phyloP scores from a whole-genome alignment of 2,113 vertebrate genomes.

The Perognathus longimembris region DNA sequence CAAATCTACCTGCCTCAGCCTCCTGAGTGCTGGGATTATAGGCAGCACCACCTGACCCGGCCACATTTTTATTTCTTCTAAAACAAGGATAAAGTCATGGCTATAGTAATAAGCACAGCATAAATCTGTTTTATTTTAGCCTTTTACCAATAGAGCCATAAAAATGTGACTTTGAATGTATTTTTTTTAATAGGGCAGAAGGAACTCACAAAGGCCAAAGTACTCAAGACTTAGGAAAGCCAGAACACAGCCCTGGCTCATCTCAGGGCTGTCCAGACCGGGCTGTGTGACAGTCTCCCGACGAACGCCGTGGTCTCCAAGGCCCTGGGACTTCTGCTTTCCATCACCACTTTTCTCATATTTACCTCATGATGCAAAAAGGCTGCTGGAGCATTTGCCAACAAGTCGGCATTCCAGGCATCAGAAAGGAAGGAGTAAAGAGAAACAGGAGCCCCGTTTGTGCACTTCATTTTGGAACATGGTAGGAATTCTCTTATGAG shows the following conservation, averaged over 20 bases:
- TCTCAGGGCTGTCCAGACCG: not conserved
- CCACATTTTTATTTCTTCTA: not conserved
- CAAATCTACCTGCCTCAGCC: too few species aligned
- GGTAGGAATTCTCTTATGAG: not conserved
- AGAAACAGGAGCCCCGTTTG: too few species aligned
- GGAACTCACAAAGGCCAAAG: not conserved
- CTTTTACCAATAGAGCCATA: not conserved
- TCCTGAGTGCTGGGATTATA: too few species aligned
- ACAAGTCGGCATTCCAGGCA: not conserved
- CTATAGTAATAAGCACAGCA: not conserved
- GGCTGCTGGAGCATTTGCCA: not conserved
- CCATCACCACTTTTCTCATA: not conserved
- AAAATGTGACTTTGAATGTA: not conserved
- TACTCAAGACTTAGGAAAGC: not conserved
- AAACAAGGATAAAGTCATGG: conserved; percentile 1
- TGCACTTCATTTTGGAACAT: too few species aligned
- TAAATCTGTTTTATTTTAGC: not conserved
- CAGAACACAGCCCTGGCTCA: not conserved
- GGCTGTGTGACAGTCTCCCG: not conserved
- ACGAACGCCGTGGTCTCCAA: not conserved
- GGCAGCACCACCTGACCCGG: too few species aligned
- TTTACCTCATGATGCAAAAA: conserved; percentile 8
- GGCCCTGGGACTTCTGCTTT: not conserved
- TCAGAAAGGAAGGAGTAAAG: not conserved
- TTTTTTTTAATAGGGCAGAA: not conserved